A percentile compares a stretch with the other conserved stretches of the same genome.
These are phyloP conservation scores for Geopemphigus sp. DNA, from an alignment of 1,140 invertebrate species.

Conservation along the genomic window DNA sequence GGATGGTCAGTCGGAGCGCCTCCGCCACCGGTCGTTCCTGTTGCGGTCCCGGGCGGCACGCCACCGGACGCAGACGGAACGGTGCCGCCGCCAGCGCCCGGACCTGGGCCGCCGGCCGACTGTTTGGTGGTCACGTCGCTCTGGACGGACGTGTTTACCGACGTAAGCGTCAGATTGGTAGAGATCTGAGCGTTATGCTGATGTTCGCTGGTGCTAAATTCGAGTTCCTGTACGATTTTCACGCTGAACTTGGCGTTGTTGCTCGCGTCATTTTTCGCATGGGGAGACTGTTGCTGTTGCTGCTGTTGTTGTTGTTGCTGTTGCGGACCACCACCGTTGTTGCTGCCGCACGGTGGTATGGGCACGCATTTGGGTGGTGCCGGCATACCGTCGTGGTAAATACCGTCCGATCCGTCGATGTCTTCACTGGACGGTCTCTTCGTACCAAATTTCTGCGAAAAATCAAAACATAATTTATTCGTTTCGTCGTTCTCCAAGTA, in stretches of 20 bases:
- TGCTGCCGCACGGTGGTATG: not conserved
- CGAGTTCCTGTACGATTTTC: constrained; percentile 84
- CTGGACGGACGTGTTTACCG: constrained; percentile 72
- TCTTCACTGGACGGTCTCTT: constrained; percentile 43
- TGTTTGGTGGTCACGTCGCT: constrained; percentile 62
- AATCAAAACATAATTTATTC: not conserved
- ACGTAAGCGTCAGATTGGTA: constrained; percentile 78
- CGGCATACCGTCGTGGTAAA: constrained; percentile 35
- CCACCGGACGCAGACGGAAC: constrained; percentile 62
- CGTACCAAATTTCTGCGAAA: constrained; percentile 28
- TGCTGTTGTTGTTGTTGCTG: not conserved
- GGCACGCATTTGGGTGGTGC: constrained; percentile 22
- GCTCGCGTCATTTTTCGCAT: constrained; percentile 17
- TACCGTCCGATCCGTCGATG: constrained; percentile 15
- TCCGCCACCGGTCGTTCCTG: constrained; percentile 53
- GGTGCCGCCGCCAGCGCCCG: constrained; percentile 51
- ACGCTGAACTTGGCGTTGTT: constrained; percentile 80
- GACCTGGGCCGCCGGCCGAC: constrained; percentile 52
- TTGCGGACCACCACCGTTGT: not conserved
- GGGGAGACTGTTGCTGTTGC: not conserved
- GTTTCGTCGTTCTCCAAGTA: no score
- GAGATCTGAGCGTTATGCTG: constrained; percentile 79
- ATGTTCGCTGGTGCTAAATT: constrained; percentile 75
- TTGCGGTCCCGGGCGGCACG: constrained; percentile 56
- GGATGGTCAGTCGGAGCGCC: constrained; percentile 55